A percentile compares a stretch with the other conserved stretches of the same genome.
Conservation (phyloP, 1,140 invertebrate species). For the Ceratoteleas bidentatus region DNA sequence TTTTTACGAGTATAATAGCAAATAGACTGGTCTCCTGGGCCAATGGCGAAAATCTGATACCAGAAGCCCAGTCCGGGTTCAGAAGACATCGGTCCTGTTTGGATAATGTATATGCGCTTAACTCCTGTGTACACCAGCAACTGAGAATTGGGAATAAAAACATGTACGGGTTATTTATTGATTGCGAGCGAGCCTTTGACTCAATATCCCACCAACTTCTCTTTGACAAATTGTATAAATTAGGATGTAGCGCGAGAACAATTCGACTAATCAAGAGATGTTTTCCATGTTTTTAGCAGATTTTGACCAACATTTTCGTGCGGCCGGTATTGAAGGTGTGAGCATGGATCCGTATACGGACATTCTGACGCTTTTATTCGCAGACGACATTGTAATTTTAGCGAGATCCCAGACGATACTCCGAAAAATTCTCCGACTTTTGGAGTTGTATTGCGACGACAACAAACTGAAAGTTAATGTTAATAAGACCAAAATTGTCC, state of each 20-base stretch:
- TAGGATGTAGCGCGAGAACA: neutral
- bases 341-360: neutral
- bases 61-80: too few species aligned
- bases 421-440: neutral
- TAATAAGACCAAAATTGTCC: neutral
- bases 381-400: neutral
- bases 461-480: neutral
- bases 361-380: neutral
- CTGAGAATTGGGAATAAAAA: neutral
- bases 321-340: neutral
- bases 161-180: neutral
- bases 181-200: neutral
- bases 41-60: too few species aligned
- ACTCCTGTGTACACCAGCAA: too few species aligned
- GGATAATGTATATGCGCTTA: too few species aligned
- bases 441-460: neutral
- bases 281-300: neutral
- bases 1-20: too few species aligned
- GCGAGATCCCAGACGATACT: neutral
- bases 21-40: too few species aligned
- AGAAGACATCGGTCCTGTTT: too few species aligned
- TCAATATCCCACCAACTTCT: neutral
- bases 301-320: neutral
- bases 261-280: neutral
- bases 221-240: neutral